Conservation (phyloP, 2,797 vertebrate species). For the Hypotaenidia okinawae region DNA sequence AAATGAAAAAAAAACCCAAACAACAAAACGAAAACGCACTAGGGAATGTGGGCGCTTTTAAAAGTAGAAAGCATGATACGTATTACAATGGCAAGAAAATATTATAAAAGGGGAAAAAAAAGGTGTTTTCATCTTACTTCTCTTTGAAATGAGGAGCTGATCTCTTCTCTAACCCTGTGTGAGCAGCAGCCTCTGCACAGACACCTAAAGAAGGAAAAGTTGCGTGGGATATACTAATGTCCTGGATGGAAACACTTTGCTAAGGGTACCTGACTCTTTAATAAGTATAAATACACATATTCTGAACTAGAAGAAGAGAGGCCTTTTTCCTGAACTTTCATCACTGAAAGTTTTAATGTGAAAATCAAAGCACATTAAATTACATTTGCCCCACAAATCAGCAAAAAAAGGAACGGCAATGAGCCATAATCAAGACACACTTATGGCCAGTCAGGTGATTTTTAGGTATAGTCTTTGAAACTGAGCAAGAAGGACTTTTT, state of each 20-base stretch:
- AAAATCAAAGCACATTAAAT: background rate
- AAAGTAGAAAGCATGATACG: background rate
- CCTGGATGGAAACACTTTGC: background rate
- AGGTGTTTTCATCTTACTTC: background rate
- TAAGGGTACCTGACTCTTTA: background rate
- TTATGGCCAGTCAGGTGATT: background rate
- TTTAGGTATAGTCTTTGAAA: background rate
- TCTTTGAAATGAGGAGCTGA: background rate
- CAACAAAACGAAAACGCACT: too few relatives aligned
- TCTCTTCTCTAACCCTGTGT: conserved; percentile 61
- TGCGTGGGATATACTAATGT: background rate
- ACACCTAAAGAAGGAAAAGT: conserved; percentile 68
- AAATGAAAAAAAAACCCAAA: background rate
- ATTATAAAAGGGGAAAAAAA: background rate
- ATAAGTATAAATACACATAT: background rate
- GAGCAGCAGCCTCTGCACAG: conserved; percentile 61
- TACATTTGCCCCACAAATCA: background rate
- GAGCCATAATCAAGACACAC: background rate
- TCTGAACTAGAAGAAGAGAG: background rate
- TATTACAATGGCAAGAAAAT: background rate
- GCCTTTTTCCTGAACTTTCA: background rate
- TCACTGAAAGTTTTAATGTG: background rate
- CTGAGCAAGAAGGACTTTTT: background rate
- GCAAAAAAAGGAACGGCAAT: background rate
- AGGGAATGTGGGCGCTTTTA: background rate